A percentile compares a stretch with the other conserved stretches of the same genome.
These are phyloP conservation scores for Morus bassanus DNA, from an alignment of 2,797 vertebrate genomes.

Conservation along the genomic window DNA sequence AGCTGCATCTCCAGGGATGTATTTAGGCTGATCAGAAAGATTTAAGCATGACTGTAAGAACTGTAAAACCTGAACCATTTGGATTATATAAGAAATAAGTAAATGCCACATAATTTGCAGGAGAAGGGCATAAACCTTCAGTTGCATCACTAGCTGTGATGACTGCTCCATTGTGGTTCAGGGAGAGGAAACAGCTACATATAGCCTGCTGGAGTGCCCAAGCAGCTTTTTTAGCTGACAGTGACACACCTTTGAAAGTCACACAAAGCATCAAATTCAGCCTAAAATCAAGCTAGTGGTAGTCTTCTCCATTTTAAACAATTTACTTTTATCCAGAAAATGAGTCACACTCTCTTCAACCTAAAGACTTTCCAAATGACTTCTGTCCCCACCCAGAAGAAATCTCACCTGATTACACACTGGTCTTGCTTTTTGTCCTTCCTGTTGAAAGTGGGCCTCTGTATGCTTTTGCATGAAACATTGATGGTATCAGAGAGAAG, in stretches of 20 bases:
- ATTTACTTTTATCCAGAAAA: not conserved
- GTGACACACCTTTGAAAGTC: not conserved
- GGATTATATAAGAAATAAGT: not conserved
- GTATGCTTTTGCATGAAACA: not conserved
- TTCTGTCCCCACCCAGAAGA: not conserved
- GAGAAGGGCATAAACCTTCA: not conserved
- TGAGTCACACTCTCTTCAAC: not conserved
- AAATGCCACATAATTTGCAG: not conserved
- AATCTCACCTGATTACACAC: not conserved
- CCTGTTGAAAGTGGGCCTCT: not conserved
- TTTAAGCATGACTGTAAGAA: not conserved
- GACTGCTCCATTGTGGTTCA: not conserved
- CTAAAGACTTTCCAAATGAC: not conserved
- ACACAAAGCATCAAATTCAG: not conserved
- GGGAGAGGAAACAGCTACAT: not conserved
- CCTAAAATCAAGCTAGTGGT: not conserved
- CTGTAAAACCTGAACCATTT: not conserved
- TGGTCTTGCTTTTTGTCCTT: not conserved
- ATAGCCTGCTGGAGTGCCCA: not conserved
- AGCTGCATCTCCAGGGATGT: not conserved
- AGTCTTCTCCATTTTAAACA: not conserved
- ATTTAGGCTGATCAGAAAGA: not conserved
- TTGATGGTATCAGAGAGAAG: not conserved
- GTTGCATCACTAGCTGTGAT: not conserved
- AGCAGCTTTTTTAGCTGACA: not conserved